Percentiles rank a stretch among this genome's conserved stretches.
phyloP scores from a whole-genome alignment of 1,140 invertebrate genomes.

The Bombyx mandarina region DNA sequence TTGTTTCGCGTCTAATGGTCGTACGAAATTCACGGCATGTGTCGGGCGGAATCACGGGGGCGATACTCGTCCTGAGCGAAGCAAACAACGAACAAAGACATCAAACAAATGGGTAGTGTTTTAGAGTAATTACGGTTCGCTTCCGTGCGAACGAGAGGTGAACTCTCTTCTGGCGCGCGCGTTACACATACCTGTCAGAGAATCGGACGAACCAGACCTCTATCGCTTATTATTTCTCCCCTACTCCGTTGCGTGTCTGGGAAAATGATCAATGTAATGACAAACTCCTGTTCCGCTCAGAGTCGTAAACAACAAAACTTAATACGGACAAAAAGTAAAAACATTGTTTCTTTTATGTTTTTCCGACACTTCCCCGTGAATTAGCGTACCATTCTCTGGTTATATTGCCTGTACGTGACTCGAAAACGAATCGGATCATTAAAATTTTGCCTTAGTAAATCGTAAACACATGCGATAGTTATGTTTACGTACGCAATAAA shows the following conservation, averaged over 20 bases:
- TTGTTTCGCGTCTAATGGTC: conserved; percentile 57
- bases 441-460: conserved; percentile 47
- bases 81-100: conserved; percentile 70
- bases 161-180: conserved; percentile 13
- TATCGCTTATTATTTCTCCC: conserved; percentile 44
- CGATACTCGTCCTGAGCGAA: conserved; percentile 64
- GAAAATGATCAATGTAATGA: conserved; percentile 43
- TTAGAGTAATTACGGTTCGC: conserved; percentile 69
- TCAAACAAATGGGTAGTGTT: conserved; percentile 71
- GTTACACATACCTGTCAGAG: neutral
- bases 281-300: conserved; percentile 29
- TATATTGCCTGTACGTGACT: conserved; percentile 16
- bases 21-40: conserved; percentile 52
- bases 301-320: conserved; percentile 25
- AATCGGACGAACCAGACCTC: conserved; percentile 28
- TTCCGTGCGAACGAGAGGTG: conserved; percentile 64
- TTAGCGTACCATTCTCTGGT: conserved; percentile 11
- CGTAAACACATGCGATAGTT: conserved; percentile 52
- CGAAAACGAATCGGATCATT: conserved; percentile 26
- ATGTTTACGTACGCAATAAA: conserved; percentile 63
- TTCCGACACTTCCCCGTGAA: conserved; percentile 24
- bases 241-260: conserved; percentile 41
- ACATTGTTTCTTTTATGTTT: conserved; percentile 31
- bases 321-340: conserved; percentile 22
- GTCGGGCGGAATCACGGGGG: conserved; percentile 55